Base-by-base conservation (phyloP, 2,888 invertebrate species). In the Aphodius sticticus region DNA sequence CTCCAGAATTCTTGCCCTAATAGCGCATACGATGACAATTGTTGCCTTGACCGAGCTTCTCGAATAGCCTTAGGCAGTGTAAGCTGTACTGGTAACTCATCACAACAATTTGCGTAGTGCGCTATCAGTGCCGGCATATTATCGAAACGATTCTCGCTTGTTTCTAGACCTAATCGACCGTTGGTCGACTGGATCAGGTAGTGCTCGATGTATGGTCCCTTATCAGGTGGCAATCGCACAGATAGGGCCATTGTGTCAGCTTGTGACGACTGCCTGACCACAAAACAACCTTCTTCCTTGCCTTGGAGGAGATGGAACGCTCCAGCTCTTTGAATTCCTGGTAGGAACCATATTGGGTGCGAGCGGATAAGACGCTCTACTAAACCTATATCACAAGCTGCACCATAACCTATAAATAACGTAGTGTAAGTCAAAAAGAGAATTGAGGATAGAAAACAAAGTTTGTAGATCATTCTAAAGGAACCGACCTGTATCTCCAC, bases 311-410 rank as follows among this genome's bases (percentile, higher is more conserved):
- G 92, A 90, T 98, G 98, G 84, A 97, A 96, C 36, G 97, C 97
- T 6, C 97, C 98, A 78, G 96, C 96, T 83, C 98, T 92, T 87
- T 97, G 97, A 77, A 98, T 96, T 69, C 97, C 96, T 0, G 97
- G 96, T 82, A 98, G 92, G 89, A 96, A 98, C 99, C 99, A 99
- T 86, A 99, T 96, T 71, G 97, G 96, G 90, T 98, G 97, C 53
- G 97, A 96, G 83, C 97, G 93, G 87, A 97, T 94, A 84, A 98
- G 92, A 83, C 97, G 92, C 89, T 98, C 98, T 87, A 96, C 92
- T 83, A 97, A 90, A 26, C 95, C 94, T 87, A 97, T 95, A 90
- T 95, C 95, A 88, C 96, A 96, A 82, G 96, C 95, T 82, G 94
- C 94, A 85, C 93, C 93, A 86, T 93, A 93, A 83, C 92, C 93